Conservation (phyloP, 1,140 invertebrate species). For the Argopecten irradians region DNA sequence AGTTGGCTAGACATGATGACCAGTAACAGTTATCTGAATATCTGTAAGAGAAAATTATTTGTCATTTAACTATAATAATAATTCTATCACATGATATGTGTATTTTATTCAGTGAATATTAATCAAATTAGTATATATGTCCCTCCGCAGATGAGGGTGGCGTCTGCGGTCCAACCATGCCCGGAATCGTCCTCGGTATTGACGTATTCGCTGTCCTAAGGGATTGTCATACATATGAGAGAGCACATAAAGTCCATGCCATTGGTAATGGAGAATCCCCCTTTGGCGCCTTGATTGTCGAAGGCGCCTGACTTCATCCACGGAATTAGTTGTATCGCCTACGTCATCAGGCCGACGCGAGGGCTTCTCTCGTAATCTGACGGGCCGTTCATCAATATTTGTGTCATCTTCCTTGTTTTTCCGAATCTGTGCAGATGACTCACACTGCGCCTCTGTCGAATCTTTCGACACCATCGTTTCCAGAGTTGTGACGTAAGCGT, state of each 20-base stretch:
- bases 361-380: not conserved
- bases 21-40: too few species aligned
- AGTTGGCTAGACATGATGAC: too few species aligned
- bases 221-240: not conserved
- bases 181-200: not conserved
- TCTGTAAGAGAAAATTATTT: too few species aligned
- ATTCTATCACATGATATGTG: too few species aligned
- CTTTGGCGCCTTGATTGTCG: conserved; percentile 3
- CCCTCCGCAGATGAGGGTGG: not conserved
- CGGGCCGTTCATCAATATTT: not conserved
- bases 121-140: not conserved
- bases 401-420: not conserved
- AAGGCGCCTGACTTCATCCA: not conserved
- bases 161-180: not conserved
- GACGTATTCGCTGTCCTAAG: not conserved
- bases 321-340: not conserved
- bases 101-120: not conserved
- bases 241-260: not conserved
- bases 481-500: not conserved
- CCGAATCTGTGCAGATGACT: not conserved
- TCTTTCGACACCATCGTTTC: not conserved
- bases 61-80: too few species aligned
- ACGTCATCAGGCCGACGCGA: not conserved
- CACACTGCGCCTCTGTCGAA: not conserved
- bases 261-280: not conserved